phyloP scores from a whole-genome alignment of 1,140 invertebrate species.

The Bicyclus anynana region DNA sequence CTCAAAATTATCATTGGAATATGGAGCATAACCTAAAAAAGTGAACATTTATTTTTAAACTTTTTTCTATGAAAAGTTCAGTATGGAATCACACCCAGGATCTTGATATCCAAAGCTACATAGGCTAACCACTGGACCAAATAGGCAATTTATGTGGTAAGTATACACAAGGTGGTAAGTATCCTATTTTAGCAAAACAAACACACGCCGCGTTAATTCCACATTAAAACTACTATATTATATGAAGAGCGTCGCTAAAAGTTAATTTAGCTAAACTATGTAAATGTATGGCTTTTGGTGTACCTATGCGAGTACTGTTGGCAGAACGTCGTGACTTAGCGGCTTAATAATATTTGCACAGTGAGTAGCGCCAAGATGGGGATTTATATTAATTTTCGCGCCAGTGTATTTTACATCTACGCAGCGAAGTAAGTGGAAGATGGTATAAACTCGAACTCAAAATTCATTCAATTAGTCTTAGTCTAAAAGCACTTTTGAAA shows the following conservation, averaged over 20 bases:
- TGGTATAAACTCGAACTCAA: too few species aligned
- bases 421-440: neutral
- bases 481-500: too few species aligned
- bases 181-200: neutral
- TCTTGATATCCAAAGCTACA: too few species aligned
- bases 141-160: too few species aligned
- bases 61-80: too few species aligned
- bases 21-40: too few species aligned
- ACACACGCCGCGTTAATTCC: neutral
- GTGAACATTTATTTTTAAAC: too few species aligned
- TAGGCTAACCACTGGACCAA: too few species aligned
- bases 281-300: conserved; percentile 5
- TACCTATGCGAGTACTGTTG: conserved; percentile 8
- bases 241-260: conserved; percentile 8
- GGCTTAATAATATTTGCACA: conserved; percentile 8
- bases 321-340: conserved; percentile 7
- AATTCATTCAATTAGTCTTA: too few species aligned
- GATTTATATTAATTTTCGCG: conserved; percentile 4
- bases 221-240: conserved; percentile 11
- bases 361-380: conserved; percentile 1
- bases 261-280: conserved; percentile 11
- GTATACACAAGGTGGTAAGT: too few species aligned
- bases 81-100: too few species aligned
- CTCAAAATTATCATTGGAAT: too few species aligned
- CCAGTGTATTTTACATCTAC: neutral